Percentiles rank a stretch among this genome's conserved stretches.
Evolutionary conservation across 2,888 invertebrate species (phyloP).

Genomic region (Onchidella celtica): DNA sequence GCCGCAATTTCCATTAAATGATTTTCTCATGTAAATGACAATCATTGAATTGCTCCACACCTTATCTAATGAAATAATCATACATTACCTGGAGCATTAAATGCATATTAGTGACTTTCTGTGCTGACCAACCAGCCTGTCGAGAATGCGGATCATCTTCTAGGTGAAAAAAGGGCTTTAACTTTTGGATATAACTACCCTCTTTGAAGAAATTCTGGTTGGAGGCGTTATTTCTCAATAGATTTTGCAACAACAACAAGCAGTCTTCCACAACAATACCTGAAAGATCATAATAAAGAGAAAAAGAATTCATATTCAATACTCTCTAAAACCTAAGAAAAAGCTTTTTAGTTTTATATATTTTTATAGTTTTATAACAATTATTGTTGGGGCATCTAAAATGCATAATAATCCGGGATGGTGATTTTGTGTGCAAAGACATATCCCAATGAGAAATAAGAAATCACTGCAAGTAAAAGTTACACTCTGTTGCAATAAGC

Average conservation of each 20-base stretch:
- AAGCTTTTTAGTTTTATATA: too few relatives aligned
- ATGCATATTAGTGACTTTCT: slow-evolving; percentile 96
- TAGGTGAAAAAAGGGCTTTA: slow-evolving; percentile 91
- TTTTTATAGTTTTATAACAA: too few relatives aligned
- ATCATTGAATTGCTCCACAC: neutral
- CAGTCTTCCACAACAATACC: slow-evolving; percentile 98
- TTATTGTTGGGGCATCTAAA: too few relatives aligned
- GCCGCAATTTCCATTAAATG: too few relatives aligned
- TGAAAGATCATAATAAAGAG: slow-evolving; percentile 55
- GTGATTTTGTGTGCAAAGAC: too few relatives aligned
- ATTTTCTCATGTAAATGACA: neutral
- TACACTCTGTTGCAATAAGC: too few relatives aligned
- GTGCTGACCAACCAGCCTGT: slow-evolving; percentile 90
- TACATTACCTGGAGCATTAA: slow-evolving; percentile 92
- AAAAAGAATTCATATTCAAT: too few relatives aligned
- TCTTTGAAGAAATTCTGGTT: slow-evolving; percentile 99
- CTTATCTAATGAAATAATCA: neutral
- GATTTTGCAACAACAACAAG: slow-evolving; percentile 93
- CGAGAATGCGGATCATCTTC: slow-evolving; percentile 61
- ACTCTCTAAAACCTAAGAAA: too few relatives aligned
- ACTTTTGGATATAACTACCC: slow-evolving; percentile 94
- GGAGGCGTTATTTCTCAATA: slow-evolving; percentile 95
- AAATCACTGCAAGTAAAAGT: too few relatives aligned
- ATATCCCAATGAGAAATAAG: too few relatives aligned
- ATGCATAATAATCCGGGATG: too few relatives aligned